Percentiles rank a stretch among this genome's conserved stretches.
Conservation (phyloP, 2,113 vertebrate genomes). For the Oryzias javanicus region DNA sequence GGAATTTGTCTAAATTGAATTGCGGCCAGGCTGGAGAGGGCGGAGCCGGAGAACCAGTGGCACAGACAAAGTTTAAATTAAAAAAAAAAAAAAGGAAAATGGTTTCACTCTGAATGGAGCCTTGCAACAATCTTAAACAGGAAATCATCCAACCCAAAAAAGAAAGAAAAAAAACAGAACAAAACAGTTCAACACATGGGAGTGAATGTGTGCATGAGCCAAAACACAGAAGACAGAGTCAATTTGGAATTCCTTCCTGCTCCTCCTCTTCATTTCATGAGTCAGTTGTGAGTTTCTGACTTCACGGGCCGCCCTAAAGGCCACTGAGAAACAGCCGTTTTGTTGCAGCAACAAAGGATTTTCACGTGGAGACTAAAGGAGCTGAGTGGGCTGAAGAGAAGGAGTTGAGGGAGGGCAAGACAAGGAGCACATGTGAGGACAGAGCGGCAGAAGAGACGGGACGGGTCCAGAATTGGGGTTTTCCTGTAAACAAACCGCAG, state of each 20-base stretch:
- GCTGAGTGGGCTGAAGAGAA: too few species aligned
- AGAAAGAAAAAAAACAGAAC: conserved; percentile 38
- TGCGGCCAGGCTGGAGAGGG: conserved; percentile 48
- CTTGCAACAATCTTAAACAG: conserved; percentile 65
- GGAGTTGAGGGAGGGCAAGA: neutral
- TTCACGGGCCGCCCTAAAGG: conserved; percentile 17
- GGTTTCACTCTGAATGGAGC: conserved; percentile 39
- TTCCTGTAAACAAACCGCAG: conserved; percentile 44
- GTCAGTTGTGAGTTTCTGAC: conserved; percentile 34
- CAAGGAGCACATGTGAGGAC: neutral
- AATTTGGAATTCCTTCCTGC: conserved; percentile 42
- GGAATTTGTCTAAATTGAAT: conserved; percentile 59
- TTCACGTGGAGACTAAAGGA: too few species aligned
- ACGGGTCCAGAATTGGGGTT: conserved; percentile 23
- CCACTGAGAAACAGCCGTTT: conserved; percentile 25
- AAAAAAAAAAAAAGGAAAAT: conserved; percentile 27
- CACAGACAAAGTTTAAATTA: too few species aligned
- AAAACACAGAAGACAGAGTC: conserved; percentile 35
- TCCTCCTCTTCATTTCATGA: conserved; percentile 28
- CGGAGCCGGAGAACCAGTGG: conserved; percentile 3
- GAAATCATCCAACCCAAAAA: conserved; percentile 62
- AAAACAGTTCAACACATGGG: conserved; percentile 1
- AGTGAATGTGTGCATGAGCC: conserved; percentile 23
- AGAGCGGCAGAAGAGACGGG: conserved; percentile 1
- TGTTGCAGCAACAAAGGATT: conserved; percentile 4